phyloP scores from a whole-genome alignment of 2,113 vertebrate genomes.

The Naja naja region DNA sequence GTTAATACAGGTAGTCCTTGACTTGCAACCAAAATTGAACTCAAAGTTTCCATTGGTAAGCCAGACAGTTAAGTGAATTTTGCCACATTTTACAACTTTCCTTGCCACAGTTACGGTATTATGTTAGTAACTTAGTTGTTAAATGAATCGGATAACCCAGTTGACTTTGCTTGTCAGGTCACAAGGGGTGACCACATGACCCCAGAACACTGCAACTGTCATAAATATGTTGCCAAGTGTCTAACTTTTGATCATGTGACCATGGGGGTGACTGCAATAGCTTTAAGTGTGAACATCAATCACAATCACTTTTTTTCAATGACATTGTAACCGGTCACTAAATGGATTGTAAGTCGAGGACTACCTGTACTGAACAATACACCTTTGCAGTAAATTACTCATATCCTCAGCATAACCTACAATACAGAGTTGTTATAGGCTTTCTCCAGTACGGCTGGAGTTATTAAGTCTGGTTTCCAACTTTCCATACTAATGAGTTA shows the following conservation, averaged over 20 bases:
- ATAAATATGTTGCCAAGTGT: not conserved
- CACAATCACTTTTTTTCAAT: not conserved
- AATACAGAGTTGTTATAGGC: not conserved
- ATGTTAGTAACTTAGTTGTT: not conserved
- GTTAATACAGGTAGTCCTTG: not conserved
- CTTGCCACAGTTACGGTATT: not conserved
- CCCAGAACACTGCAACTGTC: not conserved
- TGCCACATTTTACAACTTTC: not conserved
- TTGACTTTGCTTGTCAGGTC: not conserved
- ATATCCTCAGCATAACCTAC: not conserved
- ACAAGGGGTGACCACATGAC: not conserved
- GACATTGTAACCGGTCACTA: not conserved
- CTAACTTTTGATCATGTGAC: not conserved
- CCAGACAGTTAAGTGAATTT: not conserved
- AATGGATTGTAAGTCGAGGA: not conserved
- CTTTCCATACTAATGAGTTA: not conserved
- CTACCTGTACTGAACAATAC: not conserved
- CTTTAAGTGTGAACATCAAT: not conserved
- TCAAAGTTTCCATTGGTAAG: not conserved
- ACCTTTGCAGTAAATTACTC: not conserved
- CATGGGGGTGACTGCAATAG: not conserved
- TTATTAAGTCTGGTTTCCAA: not conserved
- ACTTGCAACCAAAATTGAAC: not conserved
- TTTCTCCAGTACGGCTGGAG: not conserved
- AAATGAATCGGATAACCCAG: not conserved